Conservation (phyloP, 2,888 invertebrate species). For the Trachelus troglodyta region DNA sequence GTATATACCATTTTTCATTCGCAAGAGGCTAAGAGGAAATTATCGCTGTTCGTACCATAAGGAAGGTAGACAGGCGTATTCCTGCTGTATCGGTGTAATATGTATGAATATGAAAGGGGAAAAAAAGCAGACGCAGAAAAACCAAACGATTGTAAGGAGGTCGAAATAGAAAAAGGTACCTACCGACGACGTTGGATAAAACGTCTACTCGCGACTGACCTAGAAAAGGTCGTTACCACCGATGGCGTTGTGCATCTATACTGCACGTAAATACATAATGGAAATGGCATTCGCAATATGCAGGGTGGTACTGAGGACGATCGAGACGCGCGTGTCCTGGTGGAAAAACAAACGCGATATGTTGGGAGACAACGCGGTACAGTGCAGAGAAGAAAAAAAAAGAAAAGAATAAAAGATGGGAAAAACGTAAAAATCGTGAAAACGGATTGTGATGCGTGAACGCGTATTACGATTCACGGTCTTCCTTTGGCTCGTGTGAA, state of each 20-base stretch:
- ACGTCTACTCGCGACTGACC: conserved; percentile 34
- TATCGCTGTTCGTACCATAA: neutral
- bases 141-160: neutral
- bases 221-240: conserved; percentile 51
- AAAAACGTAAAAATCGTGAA: neutral
- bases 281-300: conserved; percentile 1
- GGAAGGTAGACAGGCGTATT: neutral
- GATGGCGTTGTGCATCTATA: conserved; percentile 6
- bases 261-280: neutral
- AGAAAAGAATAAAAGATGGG: conserved; percentile 22
- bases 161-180: neutral
- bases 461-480: conserved; percentile 10
- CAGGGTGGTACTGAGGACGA: neutral
- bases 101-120: neutral
- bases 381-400: conserved; percentile 1
- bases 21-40: neutral
- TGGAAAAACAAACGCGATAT: conserved; percentile 18
- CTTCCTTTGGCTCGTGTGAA: neutral
- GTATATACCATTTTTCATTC: neutral
- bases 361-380: conserved; percentile 8
- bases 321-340: neutral
- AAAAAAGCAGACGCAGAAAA: neutral
- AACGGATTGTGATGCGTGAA: neutral
- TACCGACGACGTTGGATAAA: neutral
- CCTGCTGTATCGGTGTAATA: neutral